Evolutionary conservation across 2,888 invertebrate species (phyloP), one percentile per base, ranked within the genome.

Genomic region (Drosophila hamatofila): DNA sequence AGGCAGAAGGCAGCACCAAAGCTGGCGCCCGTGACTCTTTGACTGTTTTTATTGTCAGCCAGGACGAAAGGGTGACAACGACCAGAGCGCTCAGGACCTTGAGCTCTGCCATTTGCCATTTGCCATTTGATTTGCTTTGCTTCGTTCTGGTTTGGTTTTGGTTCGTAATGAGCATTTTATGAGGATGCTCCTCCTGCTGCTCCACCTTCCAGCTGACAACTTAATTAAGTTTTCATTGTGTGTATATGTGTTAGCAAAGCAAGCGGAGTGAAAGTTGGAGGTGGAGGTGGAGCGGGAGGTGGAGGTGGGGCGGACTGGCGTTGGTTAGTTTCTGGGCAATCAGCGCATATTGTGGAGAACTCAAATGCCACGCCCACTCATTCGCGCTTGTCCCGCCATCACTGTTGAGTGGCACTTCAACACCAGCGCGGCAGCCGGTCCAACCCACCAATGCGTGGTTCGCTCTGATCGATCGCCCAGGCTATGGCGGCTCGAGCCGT

Each of bases 211-310:
- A 72, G 55, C 79, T 83, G 88, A 88, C 89, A 84, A 82, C 86
- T 87, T 87, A 87, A 87, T 89, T 87, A 89, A 87, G 86, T 84
- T 87, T 89, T 81, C 82, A 87, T 85, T 88, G 85, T 88, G 78
- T 80, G 72, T 70, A 11, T 30, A 8, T 27, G 0, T 30, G 11
- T n/a, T n/a, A n/a, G n/a, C n/a, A n/a, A n/a, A n/a, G n/a, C n/a
- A n/a, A 60, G 16, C 8, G 21, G 23, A 37, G 35, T 23, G 35
- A 23, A 33, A 33, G 42, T 11, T 11, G 11, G 4, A 35, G 37
- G 14, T 3, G 56, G 23, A 12, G 33, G 12, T 18, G 51, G 37
- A 14, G 35, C 14, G 16, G 37, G 21, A n/a, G 6, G 33, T 11
- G 16, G 16, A 30, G n/a, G 6, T 2, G 23, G 27, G 2, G 7